Percentiles rank a stretch among this genome's conserved stretches.
These are phyloP conservation scores for Hanleya hanleyi DNA, from an alignment of 2,888 invertebrate species.

Conservation along the genomic window DNA sequence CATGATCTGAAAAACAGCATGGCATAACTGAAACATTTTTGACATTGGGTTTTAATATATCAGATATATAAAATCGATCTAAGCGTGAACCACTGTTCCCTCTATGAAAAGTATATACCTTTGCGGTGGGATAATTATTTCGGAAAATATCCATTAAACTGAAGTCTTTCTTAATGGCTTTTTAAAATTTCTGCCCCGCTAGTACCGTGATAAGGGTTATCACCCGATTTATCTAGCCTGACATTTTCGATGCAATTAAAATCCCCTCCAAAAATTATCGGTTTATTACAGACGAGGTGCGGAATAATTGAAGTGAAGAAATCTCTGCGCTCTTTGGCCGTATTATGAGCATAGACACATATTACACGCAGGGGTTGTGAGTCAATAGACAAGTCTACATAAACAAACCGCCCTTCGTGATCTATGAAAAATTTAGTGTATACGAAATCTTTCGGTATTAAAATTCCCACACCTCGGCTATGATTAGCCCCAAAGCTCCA, in stretches of 20 bases:
- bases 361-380: background rate
- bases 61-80: constrained; percentile 3
- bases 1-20: constrained; percentile 10
- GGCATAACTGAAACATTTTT: background rate
- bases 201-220: constrained; percentile 10
- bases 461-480: constrained; percentile 2
- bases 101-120: background rate
- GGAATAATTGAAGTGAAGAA: constrained; percentile 16
- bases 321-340: constrained; percentile 13
- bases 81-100: background rate
- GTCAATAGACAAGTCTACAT: background rate
- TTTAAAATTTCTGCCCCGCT: constrained; percentile 11
- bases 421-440: background rate
- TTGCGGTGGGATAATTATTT: constrained; percentile 11
- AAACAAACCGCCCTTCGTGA: background rate
- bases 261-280: constrained; percentile 26
- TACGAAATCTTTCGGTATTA: background rate
- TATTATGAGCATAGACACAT: constrained; percentile 20
- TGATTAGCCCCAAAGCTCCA: background rate
- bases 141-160: constrained; percentile 22
- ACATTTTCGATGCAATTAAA: constrained; percentile 30
- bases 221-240: constrained; percentile 24
- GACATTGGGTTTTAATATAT: no score
- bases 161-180: constrained; percentile 18
- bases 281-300: constrained; percentile 13